Percentiles rank a stretch among this genome's conserved stretches.
Conservation (phyloP, 2,797 vertebrate species). For the Chiloscyllium punctatum region DNA sequence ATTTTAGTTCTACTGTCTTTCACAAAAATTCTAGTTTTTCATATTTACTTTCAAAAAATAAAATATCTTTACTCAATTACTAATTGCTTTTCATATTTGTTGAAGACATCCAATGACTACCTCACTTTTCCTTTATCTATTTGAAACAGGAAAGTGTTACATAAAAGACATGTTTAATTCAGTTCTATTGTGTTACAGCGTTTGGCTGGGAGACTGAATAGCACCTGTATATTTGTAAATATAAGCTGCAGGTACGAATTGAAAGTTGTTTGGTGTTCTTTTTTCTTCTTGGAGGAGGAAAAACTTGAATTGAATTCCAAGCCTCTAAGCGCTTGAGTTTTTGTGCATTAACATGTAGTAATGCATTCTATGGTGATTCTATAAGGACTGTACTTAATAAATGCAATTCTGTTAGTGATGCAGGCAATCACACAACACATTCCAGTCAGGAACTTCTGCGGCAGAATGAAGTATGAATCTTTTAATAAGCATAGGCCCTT, state of each 20-base stretch:
- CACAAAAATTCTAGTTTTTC: neutral
- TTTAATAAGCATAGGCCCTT: conserved; percentile 43
- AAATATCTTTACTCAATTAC: neutral
- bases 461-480: neutral
- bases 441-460: conserved; percentile 37
- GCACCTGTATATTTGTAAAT: neutral
- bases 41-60: neutral
- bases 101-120: neutral
- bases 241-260: neutral
- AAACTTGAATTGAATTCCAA: neutral
- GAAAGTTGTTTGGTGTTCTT: neutral
- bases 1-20: neutral
- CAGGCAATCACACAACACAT: conserved; percentile 36
- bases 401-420: conserved; percentile 38
- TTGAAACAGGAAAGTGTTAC: neutral
- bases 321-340: too few species aligned
- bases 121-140: neutral
- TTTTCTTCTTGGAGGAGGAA: neutral
- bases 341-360: neutral
- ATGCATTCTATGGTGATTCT: neutral
- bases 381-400: conserved; percentile 31
- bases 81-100: neutral
- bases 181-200: neutral
- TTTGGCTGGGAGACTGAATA: neutral
- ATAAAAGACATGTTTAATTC: neutral